phyloP scores from a whole-genome alignment of 2,888 invertebrate species.

The Meghimatium bilineatum region DNA sequence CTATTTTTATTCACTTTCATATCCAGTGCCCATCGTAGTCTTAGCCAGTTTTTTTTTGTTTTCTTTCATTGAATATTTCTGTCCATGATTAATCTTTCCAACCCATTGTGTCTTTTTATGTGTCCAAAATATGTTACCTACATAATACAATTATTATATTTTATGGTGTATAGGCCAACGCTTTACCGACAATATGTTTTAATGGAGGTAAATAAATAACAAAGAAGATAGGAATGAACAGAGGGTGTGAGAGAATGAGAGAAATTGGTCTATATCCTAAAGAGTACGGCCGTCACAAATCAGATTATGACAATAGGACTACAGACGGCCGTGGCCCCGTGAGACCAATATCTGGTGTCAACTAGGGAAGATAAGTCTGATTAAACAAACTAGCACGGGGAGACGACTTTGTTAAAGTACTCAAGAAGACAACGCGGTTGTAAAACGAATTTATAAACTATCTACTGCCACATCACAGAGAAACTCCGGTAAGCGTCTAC shows the following conservation, averaged over 20 bases:
- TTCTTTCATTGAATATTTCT: too few relatives aligned
- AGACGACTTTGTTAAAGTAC: constrained; percentile 7
- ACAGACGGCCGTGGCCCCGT: background rate
- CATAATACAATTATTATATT: too few relatives aligned
- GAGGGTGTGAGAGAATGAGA: background rate
- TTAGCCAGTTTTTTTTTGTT: background rate
- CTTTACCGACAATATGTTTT: background rate
- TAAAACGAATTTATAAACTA: background rate
- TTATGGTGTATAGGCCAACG: too few relatives aligned
- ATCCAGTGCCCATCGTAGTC: background rate
- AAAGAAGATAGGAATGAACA: constrained; percentile 1
- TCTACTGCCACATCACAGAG: background rate
- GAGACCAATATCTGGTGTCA: constrained; percentile 14
- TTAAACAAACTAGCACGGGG: constrained; percentile 29
- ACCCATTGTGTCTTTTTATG: background rate
- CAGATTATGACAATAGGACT: constrained; percentile 17
- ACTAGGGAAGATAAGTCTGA: constrained; percentile 34
- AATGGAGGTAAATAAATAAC: background rate
- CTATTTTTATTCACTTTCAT: too few relatives aligned
- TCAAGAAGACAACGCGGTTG: background rate
- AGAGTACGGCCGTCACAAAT: constrained; percentile 10
- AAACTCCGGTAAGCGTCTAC: background rate
- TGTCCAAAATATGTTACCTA: too few relatives aligned
- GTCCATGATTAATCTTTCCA: too few relatives aligned
- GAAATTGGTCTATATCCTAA: background rate